phyloP scores from a whole-genome alignment of 1,140 invertebrate species.

The Agraylea sexmaculata region DNA sequence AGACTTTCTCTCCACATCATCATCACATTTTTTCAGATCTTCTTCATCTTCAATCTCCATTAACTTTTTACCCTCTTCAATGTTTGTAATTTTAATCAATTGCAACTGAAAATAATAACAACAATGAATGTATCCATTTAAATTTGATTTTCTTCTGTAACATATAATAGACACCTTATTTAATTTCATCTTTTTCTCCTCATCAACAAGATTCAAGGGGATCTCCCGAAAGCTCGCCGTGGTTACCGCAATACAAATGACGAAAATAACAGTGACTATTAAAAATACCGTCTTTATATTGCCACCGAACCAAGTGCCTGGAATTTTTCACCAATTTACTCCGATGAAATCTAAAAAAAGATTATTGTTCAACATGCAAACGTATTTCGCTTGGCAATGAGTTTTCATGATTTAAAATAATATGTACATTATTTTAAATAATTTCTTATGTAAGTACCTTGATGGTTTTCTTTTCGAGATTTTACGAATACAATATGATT shows the following conservation, averaged over 20 bases:
- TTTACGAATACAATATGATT: neutral
- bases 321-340: slow-evolving; percentile 25
- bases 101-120: neutral
- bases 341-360: slow-evolving; percentile 32
- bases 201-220: slow-evolving; percentile 43
- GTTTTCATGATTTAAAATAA: neutral
- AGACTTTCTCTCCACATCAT: slow-evolving; percentile 27
- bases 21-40: slow-evolving; percentile 21
- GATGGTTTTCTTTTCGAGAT: neutral
- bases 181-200: slow-evolving; percentile 12
- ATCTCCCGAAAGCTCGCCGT: slow-evolving; percentile 63
- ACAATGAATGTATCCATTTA: neutral
- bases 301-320: slow-evolving; percentile 50
- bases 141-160: slow-evolving; percentile 5
- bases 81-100: slow-evolving; percentile 3
- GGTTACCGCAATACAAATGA: slow-evolving; percentile 52
- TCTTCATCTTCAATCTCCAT: slow-evolving; percentile 31
- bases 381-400: neutral
- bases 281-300: slow-evolving; percentile 68
- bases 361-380: slow-evolving; percentile 16
- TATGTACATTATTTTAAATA: neutral
- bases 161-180: neutral
- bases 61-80: too few relatives aligned
- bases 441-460: neutral
- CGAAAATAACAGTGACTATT: slow-evolving; percentile 57